Evolutionary conservation across 2,113 vertebrate species (phyloP).

Genomic region (Hippocampus comes): DNA sequence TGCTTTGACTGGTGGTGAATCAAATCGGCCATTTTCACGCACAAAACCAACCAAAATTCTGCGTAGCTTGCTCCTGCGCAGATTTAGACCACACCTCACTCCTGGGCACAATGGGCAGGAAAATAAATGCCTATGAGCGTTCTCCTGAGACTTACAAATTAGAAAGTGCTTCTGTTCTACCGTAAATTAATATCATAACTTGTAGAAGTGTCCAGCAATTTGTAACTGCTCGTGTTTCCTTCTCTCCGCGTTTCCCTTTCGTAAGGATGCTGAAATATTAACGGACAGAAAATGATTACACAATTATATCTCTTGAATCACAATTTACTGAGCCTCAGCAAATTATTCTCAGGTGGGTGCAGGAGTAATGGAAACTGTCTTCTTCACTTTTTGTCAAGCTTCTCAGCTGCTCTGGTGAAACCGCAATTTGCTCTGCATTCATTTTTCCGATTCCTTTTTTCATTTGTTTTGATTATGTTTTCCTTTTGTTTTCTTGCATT

Average conservation of each 20-base stretch:
- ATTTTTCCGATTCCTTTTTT: not conserved
- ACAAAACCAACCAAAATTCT: no score
- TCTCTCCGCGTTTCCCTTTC: not conserved
- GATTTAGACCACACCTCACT: no score
- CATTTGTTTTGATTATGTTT: not conserved
- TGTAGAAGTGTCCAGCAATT: not conserved
- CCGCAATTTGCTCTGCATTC: not conserved
- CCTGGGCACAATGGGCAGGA: no score
- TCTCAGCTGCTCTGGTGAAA: slow-evolving; percentile 64
- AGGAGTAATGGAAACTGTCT: slow-evolving; percentile 82
- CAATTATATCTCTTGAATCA: slow-evolving; percentile 83
- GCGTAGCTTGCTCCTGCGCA: no score
- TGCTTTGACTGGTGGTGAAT: no score
- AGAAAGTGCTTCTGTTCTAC: not conserved
- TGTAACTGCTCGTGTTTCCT: not conserved
- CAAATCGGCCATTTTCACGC: no score
- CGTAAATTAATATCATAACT: not conserved
- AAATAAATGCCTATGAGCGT: not conserved
- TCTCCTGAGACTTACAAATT: not conserved
- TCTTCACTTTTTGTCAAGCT: slow-evolving; percentile 72
- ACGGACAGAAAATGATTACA: slow-evolving; percentile 83
- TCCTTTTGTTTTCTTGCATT: not conserved
- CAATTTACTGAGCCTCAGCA: slow-evolving; percentile 81
- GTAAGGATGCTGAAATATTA: slow-evolving; percentile 57
- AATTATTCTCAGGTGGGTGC: slow-evolving; percentile 74